These are phyloP conservation scores for Cartodere bifasciata DNA, from an alignment of 2,888 invertebrate genomes.

Conservation along the genomic window DNA sequence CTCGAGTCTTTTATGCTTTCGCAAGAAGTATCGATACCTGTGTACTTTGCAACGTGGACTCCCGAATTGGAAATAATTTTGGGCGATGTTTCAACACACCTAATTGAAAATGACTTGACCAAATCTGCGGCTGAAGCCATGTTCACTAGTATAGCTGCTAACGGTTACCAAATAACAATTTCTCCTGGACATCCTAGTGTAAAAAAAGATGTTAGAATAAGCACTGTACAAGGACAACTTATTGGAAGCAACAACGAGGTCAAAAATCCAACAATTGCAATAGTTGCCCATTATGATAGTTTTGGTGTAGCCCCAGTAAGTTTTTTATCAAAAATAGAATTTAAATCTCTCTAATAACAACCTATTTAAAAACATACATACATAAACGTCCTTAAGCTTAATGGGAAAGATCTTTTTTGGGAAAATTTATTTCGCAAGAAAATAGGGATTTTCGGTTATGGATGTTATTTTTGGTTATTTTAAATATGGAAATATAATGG, in stretches of 20 bases:
- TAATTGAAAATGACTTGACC: constrained; percentile 54
- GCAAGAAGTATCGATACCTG: constrained; percentile 70
- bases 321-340: too few relatives aligned
- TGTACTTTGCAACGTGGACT: constrained; percentile 75
- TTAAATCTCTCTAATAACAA: too few relatives aligned
- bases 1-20: constrained; percentile 73
- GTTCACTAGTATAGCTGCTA: constrained; percentile 77
- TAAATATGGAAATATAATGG: too few relatives aligned
- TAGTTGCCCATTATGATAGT: constrained; percentile 90
- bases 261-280: constrained; percentile 63
- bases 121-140: constrained; percentile 74
- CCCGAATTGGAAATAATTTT: constrained; percentile 62
- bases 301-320: constrained; percentile 82
- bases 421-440: too few relatives aligned
- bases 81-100: constrained; percentile 56
- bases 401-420: too few relatives aligned
- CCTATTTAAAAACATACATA: too few relatives aligned
- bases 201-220: constrained; percentile 68
- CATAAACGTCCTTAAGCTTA: too few relatives aligned
- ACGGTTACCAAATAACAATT: constrained; percentile 88
- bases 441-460: too few relatives aligned
- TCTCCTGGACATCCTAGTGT: constrained; percentile 57
- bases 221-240: constrained; percentile 77
- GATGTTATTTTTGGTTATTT: too few relatives aligned
- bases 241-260: constrained; percentile 53